These are phyloP conservation scores for Cecropterus lyciades DNA, from an alignment of 1,140 invertebrate genomes.

Conservation along the genomic window DNA sequence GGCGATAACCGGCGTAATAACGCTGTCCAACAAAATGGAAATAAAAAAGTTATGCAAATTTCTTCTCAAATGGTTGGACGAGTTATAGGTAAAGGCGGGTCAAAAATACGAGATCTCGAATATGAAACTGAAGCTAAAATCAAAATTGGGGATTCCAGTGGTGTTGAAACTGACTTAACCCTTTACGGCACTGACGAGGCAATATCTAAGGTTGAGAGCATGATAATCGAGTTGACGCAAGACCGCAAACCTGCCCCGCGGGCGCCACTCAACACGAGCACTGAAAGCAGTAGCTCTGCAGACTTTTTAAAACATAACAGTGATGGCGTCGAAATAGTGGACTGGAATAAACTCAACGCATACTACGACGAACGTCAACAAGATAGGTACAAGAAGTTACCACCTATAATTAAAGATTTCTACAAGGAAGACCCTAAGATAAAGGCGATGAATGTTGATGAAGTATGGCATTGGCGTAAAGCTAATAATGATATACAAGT, in stretches of 20 bases:
- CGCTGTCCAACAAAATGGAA: constrained; percentile 44
- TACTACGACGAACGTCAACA: constrained; percentile 83
- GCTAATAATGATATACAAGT: constrained; percentile 91
- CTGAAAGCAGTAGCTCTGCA: constrained; percentile 44
- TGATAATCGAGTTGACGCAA: constrained; percentile 84
- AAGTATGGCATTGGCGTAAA: constrained; percentile 86
- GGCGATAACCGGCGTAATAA: constrained; percentile 41
- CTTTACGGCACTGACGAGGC: constrained; percentile 84
- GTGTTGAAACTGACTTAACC: constrained; percentile 76
- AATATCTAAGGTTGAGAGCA: constrained; percentile 80
- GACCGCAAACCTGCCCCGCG: constrained; percentile 58
- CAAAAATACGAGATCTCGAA: constrained; percentile 90
- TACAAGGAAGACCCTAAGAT: constrained; percentile 92
- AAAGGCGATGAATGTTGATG: constrained; percentile 85
- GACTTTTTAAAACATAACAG: constrained; percentile 64
- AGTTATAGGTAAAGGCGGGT: constrained; percentile 88
- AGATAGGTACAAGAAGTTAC: constrained; percentile 86
- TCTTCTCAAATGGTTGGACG: constrained; percentile 69
- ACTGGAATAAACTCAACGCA: constrained; percentile 71
- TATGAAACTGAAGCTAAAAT: constrained; percentile 71
- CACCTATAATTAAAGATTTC: constrained; percentile 91
- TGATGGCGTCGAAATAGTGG: constrained; percentile 62
- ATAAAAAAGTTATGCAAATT: constrained; percentile 64
- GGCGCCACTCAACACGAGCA: constrained; percentile 41
- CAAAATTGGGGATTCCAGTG: constrained; percentile 66